Conservation (phyloP, 1,140 invertebrate species). For the Eriosoma lanigerum region DNA sequence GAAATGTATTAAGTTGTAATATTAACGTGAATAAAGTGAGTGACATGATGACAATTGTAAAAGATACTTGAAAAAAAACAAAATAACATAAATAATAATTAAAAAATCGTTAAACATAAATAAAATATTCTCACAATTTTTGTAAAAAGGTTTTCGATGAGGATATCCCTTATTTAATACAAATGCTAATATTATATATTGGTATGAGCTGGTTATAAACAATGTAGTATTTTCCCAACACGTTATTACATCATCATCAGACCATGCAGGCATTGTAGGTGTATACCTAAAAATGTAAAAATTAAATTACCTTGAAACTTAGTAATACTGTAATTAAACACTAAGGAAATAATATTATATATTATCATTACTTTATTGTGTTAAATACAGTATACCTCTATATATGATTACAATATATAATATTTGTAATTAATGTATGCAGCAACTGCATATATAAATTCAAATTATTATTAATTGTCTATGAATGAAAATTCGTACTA, state of each 20-base stretch:
- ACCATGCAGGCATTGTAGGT: conserved; percentile 53
- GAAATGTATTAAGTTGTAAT: background rate
- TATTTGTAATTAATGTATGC: no score
- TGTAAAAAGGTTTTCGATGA: conserved; percentile 70
- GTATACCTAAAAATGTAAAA: conserved; percentile 54
- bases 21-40: conserved; percentile 18
- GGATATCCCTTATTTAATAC: conserved; percentile 84
- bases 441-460: no score
- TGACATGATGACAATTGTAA: background rate
- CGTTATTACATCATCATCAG: conserved; percentile 64
- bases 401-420: no score
- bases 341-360: no score
- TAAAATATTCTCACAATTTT: conserved; percentile 61
- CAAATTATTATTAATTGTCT: no score
- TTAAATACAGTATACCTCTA: no score
- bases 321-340: no score
- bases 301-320: no score
- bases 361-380: no score
- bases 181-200: conserved; percentile 86
- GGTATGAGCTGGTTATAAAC: conserved; percentile 81
- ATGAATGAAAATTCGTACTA: no score
- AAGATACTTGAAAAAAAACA: conserved; percentile 56
- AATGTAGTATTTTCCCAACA: conserved; percentile 78
- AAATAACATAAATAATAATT: no score
- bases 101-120: conserved; percentile 16